These are phyloP conservation scores for Lytechinus pictus DNA, from an alignment of 35 echinoderm and acorn worm genomes.

Conservation along the genomic window DNA sequence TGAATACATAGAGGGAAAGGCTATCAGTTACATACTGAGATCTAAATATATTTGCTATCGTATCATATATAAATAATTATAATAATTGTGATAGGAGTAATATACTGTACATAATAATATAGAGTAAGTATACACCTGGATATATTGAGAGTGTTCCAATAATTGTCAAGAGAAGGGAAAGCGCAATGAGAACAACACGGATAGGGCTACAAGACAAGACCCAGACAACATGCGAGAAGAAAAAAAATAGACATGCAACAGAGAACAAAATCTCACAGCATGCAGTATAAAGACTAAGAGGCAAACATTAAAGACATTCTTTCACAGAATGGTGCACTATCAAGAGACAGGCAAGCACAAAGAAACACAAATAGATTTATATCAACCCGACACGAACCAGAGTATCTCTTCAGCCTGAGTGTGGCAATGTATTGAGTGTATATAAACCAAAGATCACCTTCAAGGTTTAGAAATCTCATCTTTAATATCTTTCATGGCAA, in stretches of 20 bases:
- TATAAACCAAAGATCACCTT: background rate
- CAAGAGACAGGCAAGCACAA: background rate
- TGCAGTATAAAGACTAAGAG: background rate
- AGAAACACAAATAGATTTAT: background rate
- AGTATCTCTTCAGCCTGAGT: background rate
- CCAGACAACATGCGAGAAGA: background rate
- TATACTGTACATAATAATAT: background rate
- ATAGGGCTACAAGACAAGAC: background rate
- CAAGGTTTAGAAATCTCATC: background rate
- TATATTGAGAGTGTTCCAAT: background rate
- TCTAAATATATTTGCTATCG: background rate
- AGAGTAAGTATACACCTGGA: background rate
- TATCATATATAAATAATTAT: background rate
- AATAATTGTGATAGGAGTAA: background rate
- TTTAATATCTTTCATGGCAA: background rate
- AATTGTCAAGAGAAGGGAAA: background rate
- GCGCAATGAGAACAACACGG: background rate
- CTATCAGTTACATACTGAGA: background rate
- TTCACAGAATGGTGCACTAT: background rate
- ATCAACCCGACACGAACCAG: background rate
- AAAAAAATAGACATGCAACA: background rate
- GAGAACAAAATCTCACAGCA: constrained; percentile 7
- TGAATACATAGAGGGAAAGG: background rate
- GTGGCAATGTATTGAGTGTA: background rate
- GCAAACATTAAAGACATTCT: background rate